Conservation (phyloP, 2,113 vertebrate genomes). For the Periophthalmus modestus region DNA sequence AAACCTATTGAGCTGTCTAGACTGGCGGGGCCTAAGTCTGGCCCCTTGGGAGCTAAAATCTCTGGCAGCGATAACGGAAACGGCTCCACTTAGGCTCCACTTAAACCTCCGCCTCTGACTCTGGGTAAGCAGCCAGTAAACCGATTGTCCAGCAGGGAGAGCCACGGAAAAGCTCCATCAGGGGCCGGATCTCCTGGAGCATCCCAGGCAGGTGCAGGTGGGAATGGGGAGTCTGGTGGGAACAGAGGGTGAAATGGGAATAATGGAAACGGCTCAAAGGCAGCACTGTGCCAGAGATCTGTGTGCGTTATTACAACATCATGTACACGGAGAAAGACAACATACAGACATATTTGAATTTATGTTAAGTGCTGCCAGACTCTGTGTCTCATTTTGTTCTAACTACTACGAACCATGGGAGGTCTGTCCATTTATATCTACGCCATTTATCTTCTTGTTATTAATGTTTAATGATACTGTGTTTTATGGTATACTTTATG, state of each 20-base stretch:
- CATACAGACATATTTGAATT: constrained; percentile 72
- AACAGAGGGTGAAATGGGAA: constrained; percentile 70
- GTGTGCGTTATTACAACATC: constrained; percentile 18
- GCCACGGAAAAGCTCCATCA: constrained; percentile 83
- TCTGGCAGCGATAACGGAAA: constrained; percentile 66
- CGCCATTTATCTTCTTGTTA: constrained; percentile 43
- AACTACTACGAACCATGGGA: constrained; percentile 25
- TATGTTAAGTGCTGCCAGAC: constrained; percentile 59
- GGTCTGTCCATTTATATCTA: constrained; percentile 45
- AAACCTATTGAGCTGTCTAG: constrained; percentile 89
- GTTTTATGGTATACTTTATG: background rate
- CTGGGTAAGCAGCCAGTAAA: constrained; percentile 91
- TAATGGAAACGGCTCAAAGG: constrained; percentile 77
- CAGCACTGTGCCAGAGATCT: constrained; percentile 35
- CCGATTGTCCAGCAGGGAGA: constrained; percentile 89
- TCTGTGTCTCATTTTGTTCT: constrained; percentile 53
- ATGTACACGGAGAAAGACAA: constrained; percentile 28
- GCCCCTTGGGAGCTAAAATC: constrained; percentile 81
- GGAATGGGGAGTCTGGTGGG: constrained; percentile 61
- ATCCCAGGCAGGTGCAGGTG: constrained; percentile 64
- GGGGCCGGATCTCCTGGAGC: constrained; percentile 72
- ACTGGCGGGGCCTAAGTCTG: constrained; percentile 83
- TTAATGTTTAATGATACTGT: background rate
- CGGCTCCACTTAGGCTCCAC: constrained; percentile 70
- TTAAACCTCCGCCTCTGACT: constrained; percentile 89